Evolutionary conservation across 2,113 vertebrate species (phyloP), one percentile per base, ranked within the genome.

Genomic region (Arothron firmamentum): DNA sequence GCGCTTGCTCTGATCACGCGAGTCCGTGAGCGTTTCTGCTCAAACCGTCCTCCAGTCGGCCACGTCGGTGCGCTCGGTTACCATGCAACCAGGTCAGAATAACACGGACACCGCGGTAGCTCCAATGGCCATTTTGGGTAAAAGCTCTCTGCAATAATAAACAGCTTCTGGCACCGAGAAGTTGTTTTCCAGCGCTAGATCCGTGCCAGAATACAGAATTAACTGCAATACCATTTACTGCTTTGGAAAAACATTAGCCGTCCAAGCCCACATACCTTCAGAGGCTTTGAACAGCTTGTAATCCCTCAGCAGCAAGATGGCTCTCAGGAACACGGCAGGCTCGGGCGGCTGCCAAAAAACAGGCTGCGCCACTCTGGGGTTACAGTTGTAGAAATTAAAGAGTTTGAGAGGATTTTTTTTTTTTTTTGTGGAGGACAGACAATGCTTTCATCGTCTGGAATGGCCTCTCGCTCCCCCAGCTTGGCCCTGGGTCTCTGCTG

Each of bases 121-220:
- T 18, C 81, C 84, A 84, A 88, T 88, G 74, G 83, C 87, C 87
- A 88, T 89, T 88, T 88, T 87, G 83, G 87, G 86, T 89, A 85
- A 89, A 88, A 88, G 80, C 81, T 57, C 74, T 83, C 78, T 72
- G 78, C 86, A 85, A 80, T 83, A 84, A 85, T 82, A 87, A 84
- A 89, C 83, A 84, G 84, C 80, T 78, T 85, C 81, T 88, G 88
- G 88, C 85, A 83, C 65, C 0, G 63, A 65, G 72, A 71, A 70
- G 79, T 81, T 86, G 84, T 88, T 89, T 88, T 86, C 87, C 86
- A 86, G 85, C 86, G 74, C 79, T 61, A 62, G 69, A 58, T 76
- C 67, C 1, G 70, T 81, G 87, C 87, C 88, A 90, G 76, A 86
- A 83, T 74, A 79, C 80, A 84, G 81, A 87, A 81, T 87, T 85